Base-by-base conservation (phyloP, 1,140 invertebrate genomes). In the Zaprionus davidi region DNA sequence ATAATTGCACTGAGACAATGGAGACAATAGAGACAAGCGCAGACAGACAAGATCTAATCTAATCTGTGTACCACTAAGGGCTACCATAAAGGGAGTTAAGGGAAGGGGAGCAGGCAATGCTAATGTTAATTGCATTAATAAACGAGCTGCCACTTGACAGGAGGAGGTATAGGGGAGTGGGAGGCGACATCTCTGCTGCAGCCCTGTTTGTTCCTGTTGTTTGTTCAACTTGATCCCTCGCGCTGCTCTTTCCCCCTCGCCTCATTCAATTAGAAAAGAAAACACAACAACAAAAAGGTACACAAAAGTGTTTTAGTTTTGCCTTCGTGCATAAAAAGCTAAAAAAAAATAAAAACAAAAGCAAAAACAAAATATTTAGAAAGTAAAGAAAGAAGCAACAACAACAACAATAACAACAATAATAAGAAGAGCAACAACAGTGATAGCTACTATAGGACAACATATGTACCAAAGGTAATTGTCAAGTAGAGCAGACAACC, bases 61-160 rank as follows among this genome's bases (percentile, higher is more conserved):
- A 67, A 80, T 80, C 81, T 75, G 53, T 81, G 74, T 76, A 81
- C 69, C 81, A 84, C 78, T 87, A 77, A 63, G 11, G 64, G 79
- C 76, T 87, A 80, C 77, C 77, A 78, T 66, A 73, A 75, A 81
- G 68, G 69, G 75, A 56, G 44, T 34, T 34, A 38, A 17, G 60
- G 44, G 7, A 1, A 20, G n/a, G 44, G 17, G 13, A 15, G 38
- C 13, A 6, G 46, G 20, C 20, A 51, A 82, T 84, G 77, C 80
- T 85, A 81, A 88, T 84, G 85, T 74, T 82, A 90, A 90, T 90
- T 90, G 86, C 85, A 90, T 90, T 90, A 90, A 90, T 90, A 90
- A 90, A 76, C 75, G 73, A 85, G 59, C 58, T 76, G 73, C 7
- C 4, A 53, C 13, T 31, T 15, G 67, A 17, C 28, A 13, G 49